Conservation (phyloP, 2,113 vertebrate genomes). For the Calidris pugnax region DNA sequence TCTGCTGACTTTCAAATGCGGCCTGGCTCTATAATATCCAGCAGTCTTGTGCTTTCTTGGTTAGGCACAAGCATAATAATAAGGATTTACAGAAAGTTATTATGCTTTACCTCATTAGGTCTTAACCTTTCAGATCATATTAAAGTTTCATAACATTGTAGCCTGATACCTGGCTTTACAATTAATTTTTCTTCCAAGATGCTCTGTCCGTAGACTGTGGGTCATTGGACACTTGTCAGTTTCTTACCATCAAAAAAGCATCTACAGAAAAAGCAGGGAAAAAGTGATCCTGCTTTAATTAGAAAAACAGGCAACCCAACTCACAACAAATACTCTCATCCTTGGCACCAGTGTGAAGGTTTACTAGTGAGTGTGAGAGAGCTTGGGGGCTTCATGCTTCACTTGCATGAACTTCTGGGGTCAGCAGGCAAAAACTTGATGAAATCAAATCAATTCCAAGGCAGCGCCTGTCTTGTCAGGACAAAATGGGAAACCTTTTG, state of each 20-base stretch:
- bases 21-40: not conserved
- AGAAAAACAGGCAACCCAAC: not conserved
- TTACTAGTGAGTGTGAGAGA: not conserved
- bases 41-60: not conserved
- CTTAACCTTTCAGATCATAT: not conserved
- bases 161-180: not conserved
- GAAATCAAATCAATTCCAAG: conserved; percentile 69
- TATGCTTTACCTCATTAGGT: conserved; percentile 4
- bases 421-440: conserved; percentile 70
- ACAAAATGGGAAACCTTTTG: conserved; percentile 64
- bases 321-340: conserved; percentile 17
- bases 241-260: not conserved
- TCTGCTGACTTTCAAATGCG: not conserved
- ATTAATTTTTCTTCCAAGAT: not conserved
- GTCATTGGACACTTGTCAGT: not conserved
- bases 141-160: not conserved
- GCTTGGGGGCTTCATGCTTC: not conserved
- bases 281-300: not conserved
- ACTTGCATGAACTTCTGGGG: conserved; percentile 35
- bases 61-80: not conserved
- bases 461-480: conserved; percentile 43
- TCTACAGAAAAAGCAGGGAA: not conserved
- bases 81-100: not conserved
- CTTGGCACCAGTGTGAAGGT: not conserved
- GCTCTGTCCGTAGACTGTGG: not conserved